phyloP scores from a whole-genome alignment of 92 coral and sea anemone species.

The Parazoanthus atlanticus region DNA sequence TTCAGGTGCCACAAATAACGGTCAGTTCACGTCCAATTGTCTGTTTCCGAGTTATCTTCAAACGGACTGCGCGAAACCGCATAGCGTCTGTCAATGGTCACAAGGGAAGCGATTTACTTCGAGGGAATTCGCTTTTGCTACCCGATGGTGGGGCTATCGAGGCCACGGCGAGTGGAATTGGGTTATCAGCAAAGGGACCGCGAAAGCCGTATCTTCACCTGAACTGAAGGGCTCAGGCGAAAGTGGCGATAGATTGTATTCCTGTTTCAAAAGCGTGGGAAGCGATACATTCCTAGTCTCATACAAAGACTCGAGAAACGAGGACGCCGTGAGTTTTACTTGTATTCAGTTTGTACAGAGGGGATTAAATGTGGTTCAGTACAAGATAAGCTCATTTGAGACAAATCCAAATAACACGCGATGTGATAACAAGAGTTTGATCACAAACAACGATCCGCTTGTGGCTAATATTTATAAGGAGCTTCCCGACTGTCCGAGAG shows the following conservation, averaged over 20 bases:
- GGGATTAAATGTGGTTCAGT: conserved; percentile 65
- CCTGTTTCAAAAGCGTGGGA: background rate
- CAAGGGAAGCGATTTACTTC: conserved; percentile 51
- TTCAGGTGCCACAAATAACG: background rate
- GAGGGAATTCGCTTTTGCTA: conserved; percentile 14
- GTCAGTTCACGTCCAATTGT: conserved; percentile 20
- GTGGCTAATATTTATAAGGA: conserved; percentile 52
- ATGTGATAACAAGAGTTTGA: conserved; percentile 43
- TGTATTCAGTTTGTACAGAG: conserved; percentile 68
- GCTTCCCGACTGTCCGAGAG: conserved; percentile 68
- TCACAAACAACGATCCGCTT: conserved; percentile 49
- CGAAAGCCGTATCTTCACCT: conserved; percentile 33
- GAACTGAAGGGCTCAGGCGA: background rate
- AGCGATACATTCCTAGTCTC: conserved; percentile 44
- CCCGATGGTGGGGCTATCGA: conserved; percentile 28
- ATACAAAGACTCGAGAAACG: conserved; percentile 38
- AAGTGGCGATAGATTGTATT: conserved; percentile 1
- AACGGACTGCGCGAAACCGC: conserved; percentile 47
- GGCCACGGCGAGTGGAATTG: conserved; percentile 61
- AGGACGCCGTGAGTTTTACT: conserved; percentile 40
- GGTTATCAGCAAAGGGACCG: conserved; percentile 30
- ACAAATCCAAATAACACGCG: conserved; percentile 24
- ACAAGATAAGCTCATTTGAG: conserved; percentile 53
- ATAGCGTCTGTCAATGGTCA: conserved; percentile 55
- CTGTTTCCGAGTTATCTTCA: conserved; percentile 60